A percentile compares a stretch with the other conserved stretches of the same genome.
Conservation (phyloP, 2,113 vertebrate species). For the Mesembrinibis cayennensis region DNA sequence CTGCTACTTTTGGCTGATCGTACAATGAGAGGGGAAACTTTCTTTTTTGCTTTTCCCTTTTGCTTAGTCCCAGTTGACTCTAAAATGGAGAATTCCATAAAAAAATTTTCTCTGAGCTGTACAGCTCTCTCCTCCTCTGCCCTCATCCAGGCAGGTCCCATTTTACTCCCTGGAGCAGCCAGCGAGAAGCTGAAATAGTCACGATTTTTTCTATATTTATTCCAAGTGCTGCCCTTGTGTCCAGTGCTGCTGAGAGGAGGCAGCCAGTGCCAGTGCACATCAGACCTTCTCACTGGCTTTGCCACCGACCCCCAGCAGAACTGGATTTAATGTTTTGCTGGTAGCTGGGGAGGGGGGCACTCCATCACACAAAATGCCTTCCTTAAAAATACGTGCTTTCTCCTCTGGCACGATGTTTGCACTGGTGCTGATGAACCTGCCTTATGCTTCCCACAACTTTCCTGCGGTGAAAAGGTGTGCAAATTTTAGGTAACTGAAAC, state of each 20-base stretch:
- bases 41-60: neutral
- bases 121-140: neutral
- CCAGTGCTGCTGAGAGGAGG: neutral
- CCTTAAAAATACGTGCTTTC: neutral
- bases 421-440: neutral
- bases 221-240: neutral
- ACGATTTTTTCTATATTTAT: neutral
- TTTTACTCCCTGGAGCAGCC: neutral
- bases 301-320: neutral
- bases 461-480: neutral
- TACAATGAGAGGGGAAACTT: neutral
- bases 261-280: neutral
- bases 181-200: neutral
- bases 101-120: neutral
- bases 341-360: neutral
- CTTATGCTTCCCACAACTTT: neutral
- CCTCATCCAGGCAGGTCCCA: neutral
- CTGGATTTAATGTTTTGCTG: neutral
- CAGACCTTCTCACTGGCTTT: neutral
- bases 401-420: neutral
- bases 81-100: neutral
- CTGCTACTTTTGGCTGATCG: neutral
- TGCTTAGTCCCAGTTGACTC: neutral
- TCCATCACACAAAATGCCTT: neutral
- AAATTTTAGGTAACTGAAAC: neutral